These are phyloP conservation scores for Anoncus sp. DNA, from an alignment of 2,888 invertebrate genomes.

Conservation along the genomic window DNA sequence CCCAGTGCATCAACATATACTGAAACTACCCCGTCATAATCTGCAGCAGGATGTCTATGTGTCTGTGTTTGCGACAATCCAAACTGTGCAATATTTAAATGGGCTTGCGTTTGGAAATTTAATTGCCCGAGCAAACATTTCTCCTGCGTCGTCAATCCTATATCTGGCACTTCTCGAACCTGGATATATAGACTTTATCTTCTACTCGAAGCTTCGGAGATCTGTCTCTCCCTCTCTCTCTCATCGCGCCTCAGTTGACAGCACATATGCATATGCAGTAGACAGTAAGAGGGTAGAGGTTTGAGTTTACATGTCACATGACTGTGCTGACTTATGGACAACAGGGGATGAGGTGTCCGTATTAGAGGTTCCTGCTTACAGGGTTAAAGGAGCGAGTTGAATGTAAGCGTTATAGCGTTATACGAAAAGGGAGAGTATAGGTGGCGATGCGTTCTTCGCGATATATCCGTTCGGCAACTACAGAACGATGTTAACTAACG, in stretches of 20 bases:
- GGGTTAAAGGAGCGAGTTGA: constrained; percentile 7
- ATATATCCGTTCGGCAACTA: constrained; percentile 3
- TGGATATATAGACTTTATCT: background rate
- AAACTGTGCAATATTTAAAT: constrained; percentile 80
- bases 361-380: background rate
- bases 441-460: constrained; percentile 8
- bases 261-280: background rate
- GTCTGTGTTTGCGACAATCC: constrained; percentile 71
- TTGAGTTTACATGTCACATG: background rate
- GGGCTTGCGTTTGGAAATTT: constrained; percentile 79
- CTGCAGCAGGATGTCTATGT: background rate
- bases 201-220: background rate
- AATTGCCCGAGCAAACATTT: constrained; percentile 78
- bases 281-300: background rate
- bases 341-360: background rate
- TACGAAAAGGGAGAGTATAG: constrained; percentile 2
- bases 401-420: background rate
- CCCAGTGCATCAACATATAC: no score
- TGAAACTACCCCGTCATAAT: background rate
- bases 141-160: constrained; percentile 49
- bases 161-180: background rate
- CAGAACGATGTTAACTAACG: constrained; percentile 25
- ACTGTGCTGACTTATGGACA: constrained; percentile 7
- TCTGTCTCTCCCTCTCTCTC: no score
- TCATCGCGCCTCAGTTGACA: constrained; percentile 28